phyloP scores from a whole-genome alignment of 2,888 invertebrate genomes.

The Monoplex corrugatus region DNA sequence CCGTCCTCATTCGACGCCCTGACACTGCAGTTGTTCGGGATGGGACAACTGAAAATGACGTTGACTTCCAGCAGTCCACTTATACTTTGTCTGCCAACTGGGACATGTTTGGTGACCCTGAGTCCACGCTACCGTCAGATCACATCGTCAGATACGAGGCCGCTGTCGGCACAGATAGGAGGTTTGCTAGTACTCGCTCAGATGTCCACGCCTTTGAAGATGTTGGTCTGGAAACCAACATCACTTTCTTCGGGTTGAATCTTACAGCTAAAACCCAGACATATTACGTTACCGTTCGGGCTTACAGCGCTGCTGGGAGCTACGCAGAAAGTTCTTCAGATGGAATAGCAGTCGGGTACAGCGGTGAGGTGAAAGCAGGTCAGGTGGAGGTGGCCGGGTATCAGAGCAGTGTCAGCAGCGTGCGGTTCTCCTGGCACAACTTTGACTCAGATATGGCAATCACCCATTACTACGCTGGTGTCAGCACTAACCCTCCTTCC shows the following conservation, averaged over 20 bases:
- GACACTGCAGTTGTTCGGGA: slow-evolving; percentile 55
- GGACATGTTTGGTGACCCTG: slow-evolving; percentile 57
- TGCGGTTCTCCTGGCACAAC: slow-evolving; percentile 27
- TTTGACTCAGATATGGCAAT: slow-evolving; percentile 45
- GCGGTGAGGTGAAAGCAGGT: slow-evolving; percentile 26
- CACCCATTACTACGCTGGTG: slow-evolving; percentile 32
- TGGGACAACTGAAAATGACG: slow-evolving; percentile 54
- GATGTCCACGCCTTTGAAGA: slow-evolving; percentile 68
- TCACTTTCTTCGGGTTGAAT: slow-evolving; percentile 64
- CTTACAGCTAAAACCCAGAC: slow-evolving; percentile 63
- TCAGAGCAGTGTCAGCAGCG: slow-evolving; percentile 29
- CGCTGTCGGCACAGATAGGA: slow-evolving; percentile 68
- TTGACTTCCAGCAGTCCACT: slow-evolving; percentile 55
- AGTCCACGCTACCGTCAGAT: slow-evolving; percentile 50
- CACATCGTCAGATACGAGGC: slow-evolving; percentile 64
- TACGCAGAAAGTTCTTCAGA: slow-evolving; percentile 68
- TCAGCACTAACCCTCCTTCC: not conserved
- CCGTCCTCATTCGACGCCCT: slow-evolving; percentile 56
- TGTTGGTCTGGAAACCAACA: slow-evolving; percentile 65
- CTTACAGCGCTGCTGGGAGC: slow-evolving; percentile 67
- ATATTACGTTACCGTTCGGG: slow-evolving; percentile 72
- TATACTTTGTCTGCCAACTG: slow-evolving; percentile 59
- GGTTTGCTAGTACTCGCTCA: slow-evolving; percentile 61
- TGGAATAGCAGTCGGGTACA: slow-evolving; percentile 67
- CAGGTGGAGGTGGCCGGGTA: not conserved